phyloP scores from a whole-genome alignment of 2,888 invertebrate species.

The Sarcophaga carnaria region DNA sequence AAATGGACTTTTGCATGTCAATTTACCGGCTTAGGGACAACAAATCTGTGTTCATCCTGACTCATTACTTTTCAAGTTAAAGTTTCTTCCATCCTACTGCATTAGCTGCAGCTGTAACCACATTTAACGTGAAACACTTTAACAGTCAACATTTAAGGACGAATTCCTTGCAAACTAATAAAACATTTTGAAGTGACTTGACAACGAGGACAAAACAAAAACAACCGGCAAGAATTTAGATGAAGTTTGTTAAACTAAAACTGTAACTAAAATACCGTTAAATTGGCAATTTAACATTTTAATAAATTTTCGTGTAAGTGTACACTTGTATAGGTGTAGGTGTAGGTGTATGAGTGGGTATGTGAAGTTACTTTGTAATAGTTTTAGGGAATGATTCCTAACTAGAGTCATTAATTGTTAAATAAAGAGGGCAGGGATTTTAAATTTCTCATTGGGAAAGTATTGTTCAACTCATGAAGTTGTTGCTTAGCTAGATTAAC shows the following conservation, averaged over 20 bases:
- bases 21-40: neutral
- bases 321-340: neutral
- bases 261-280: constrained; percentile 47
- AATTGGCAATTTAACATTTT: constrained; percentile 61
- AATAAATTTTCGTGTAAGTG: constrained; percentile 12
- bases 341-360: too few relatives aligned
- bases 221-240: neutral
- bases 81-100: neutral
- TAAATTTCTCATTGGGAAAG: too few relatives aligned
- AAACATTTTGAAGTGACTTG: neutral
- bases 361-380: neutral
- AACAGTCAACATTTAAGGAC: neutral
- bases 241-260: neutral
- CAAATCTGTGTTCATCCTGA: neutral
- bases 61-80: constrained; percentile 1
- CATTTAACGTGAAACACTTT: neutral
- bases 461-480: too few relatives aligned
- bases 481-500: too few relatives aligned
- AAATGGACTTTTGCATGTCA: neutral
- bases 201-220: constrained; percentile 8
- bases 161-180: neutral
- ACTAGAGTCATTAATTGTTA: too few relatives aligned
- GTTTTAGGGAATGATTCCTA: too few relatives aligned
- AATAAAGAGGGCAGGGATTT: too few relatives aligned
- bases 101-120: neutral